A percentile compares a stretch with the other conserved stretches of the same genome.
Evolutionary conservation across 2,888 invertebrate genomes (phyloP).

Genomic region (Drosophila paramelanica): DNA sequence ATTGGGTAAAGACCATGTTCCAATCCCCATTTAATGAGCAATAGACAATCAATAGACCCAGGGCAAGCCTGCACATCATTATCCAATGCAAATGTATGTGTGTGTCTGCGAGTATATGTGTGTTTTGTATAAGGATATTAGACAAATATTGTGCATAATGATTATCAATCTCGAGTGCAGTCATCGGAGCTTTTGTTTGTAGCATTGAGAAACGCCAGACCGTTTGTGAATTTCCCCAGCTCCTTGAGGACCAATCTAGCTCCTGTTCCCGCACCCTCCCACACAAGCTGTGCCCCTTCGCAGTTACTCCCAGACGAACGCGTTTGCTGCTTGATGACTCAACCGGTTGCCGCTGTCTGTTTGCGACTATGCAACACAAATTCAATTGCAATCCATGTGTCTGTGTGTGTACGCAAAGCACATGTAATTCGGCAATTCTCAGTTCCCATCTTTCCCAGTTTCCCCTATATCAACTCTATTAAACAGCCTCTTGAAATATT

Average conservation of each 20-base stretch:
- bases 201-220: constrained; percentile 74
- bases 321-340: constrained; percentile 67
- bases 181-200: constrained; percentile 75
- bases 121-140: constrained; percentile 30
- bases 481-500: constrained; percentile 29
- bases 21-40: constrained; percentile 25
- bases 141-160: constrained; percentile 71
- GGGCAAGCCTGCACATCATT: neutral
- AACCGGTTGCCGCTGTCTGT: constrained; percentile 68
- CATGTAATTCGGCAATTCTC: constrained; percentile 42
- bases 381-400: constrained; percentile 60
- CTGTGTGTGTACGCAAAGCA: constrained; percentile 12
- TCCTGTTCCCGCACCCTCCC: neutral
- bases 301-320: constrained; percentile 4
- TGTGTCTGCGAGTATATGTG: neutral
- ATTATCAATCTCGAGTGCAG: constrained; percentile 79
- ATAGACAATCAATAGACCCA: constrained; percentile 29
- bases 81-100: constrained; percentile 24
- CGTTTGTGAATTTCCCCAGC: constrained; percentile 28
- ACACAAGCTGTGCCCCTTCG: neutral
- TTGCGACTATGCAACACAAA: constrained; percentile 75
- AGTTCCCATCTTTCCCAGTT: neutral
- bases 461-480: neutral
- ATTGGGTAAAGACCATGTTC: neutral
- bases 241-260: constrained; percentile 7